Evolutionary conservation across 2,113 vertebrate genomes (phyloP).

Genomic region (Hiodon alosoides): DNA sequence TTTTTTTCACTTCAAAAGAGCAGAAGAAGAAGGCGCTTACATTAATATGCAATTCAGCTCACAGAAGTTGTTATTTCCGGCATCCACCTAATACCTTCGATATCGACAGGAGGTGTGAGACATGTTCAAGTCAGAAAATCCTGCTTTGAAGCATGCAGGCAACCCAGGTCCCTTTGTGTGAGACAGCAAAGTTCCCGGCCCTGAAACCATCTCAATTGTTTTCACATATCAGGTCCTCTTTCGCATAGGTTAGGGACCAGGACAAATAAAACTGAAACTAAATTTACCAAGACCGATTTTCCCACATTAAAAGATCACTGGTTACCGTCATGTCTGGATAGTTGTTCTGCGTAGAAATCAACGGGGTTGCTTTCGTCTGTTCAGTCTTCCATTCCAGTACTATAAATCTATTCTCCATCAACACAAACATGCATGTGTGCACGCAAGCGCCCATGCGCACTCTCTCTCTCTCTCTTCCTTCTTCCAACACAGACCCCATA

Average conservation of each 20-base stretch:
- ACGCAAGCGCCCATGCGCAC: not conserved
- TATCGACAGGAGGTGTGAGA: too few relatives aligned
- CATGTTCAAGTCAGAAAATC: too few relatives aligned
- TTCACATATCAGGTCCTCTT: too few relatives aligned
- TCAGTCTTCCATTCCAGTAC: not conserved
- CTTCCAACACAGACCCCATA: not conserved
- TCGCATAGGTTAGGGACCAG: too few relatives aligned
- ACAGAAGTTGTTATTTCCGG: constrained; percentile 31
- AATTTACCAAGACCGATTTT: too few relatives aligned
- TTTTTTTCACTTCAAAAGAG: constrained; percentile 52
- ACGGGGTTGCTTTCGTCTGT: not conserved
- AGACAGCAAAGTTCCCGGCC: too few relatives aligned
- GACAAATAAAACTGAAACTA: too few relatives aligned
- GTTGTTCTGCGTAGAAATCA: not conserved
- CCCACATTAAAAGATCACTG: too few relatives aligned
- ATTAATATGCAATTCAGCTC: constrained; percentile 55
- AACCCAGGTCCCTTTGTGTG: too few relatives aligned
- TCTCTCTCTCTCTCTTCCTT: not conserved
- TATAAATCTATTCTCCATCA: not conserved
- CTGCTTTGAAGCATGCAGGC: too few relatives aligned
- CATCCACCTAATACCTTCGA: not conserved
- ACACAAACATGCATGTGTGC: not conserved
- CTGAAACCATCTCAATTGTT: too few relatives aligned
- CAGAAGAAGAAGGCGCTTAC: constrained; percentile 33
- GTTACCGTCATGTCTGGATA: too few relatives aligned